Conservation (phyloP, 2,888 invertebrate species). For the Drosophila recens region DNA sequence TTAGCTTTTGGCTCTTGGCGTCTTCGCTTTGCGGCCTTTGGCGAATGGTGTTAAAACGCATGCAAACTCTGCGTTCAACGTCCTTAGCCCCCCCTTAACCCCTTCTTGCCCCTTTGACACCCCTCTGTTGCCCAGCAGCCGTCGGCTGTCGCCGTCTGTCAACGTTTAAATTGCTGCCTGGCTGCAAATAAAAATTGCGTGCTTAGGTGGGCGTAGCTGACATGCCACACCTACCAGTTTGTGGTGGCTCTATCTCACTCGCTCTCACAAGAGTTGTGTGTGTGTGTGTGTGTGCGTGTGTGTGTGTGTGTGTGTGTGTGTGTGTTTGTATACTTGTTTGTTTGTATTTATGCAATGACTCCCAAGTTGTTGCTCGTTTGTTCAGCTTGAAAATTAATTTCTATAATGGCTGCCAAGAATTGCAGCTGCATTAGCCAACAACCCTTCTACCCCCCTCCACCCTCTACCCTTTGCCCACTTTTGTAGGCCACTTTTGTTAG, state of each 20-base stretch:
- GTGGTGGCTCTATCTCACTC: slow-evolving; percentile 22
- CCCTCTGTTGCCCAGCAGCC: slow-evolving; percentile 53
- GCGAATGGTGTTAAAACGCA: slow-evolving; percentile 80
- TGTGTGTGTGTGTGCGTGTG: slow-evolving; percentile 2
- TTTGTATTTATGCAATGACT: slow-evolving; percentile 76
- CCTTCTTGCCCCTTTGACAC: neutral
- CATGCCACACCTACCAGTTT: slow-evolving; percentile 72
- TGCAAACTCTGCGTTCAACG: slow-evolving; percentile 53
- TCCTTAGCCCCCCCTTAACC: neutral
- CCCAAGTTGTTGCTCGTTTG: slow-evolving; percentile 81
- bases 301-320: slow-evolving; percentile 18
- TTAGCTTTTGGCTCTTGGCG: slow-evolving; percentile 70
- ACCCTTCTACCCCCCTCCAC: neutral
- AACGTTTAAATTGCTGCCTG: slow-evolving; percentile 76
- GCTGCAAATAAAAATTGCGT: slow-evolving; percentile 76
- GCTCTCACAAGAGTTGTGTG: neutral
- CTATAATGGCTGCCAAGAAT: slow-evolving; percentile 79
- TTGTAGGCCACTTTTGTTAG: slow-evolving; percentile 3
- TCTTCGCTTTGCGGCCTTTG: slow-evolving; percentile 60
- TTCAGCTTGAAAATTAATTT: slow-evolving; percentile 81
- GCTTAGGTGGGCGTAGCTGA: slow-evolving; percentile 79
- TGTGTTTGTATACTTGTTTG: slow-evolving; percentile 39
- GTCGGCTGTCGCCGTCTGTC: slow-evolving; percentile 70
- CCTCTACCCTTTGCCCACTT: neutral
- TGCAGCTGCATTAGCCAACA: slow-evolving; percentile 65